A percentile compares a stretch with the other conserved stretches of the same genome.
Evolutionary conservation across 2,797 vertebrate species (phyloP).

Genomic region (Malacoraja senta): DNA sequence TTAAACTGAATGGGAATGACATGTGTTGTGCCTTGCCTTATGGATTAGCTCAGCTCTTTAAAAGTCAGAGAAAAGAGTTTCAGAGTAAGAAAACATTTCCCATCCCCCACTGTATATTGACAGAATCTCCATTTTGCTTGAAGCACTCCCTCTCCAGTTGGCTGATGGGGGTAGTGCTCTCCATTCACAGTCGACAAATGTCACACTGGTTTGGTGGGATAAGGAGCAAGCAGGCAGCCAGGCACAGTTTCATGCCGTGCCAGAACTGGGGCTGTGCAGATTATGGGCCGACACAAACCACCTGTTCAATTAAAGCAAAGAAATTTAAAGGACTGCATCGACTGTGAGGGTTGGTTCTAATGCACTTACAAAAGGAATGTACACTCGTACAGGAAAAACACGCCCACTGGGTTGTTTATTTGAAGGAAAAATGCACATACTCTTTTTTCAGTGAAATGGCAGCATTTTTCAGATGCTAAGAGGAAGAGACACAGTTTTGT

Average conservation of each 20-base stretch:
- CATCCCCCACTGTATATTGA: slow-evolving; percentile 58
- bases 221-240: slow-evolving; percentile 53
- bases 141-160: slow-evolving; percentile 47
- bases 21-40: neutral
- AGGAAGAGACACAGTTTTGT: slow-evolving; percentile 45
- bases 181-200: slow-evolving; percentile 64
- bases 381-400: neutral
- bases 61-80: slow-evolving; percentile 10
- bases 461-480: neutral
- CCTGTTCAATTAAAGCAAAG: slow-evolving; percentile 54
- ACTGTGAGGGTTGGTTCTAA: slow-evolving; percentile 43
- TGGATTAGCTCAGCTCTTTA: neutral
- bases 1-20: neutral
- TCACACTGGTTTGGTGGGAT: slow-evolving; percentile 52
- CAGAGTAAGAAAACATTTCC: slow-evolving; percentile 42
- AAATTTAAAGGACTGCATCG: slow-evolving; percentile 32
- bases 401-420: neutral
- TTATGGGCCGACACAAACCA: slow-evolving; percentile 62
- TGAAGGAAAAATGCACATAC: neutral
- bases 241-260: slow-evolving; percentile 57
- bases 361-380: neutral
- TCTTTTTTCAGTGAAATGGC: neutral
- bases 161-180: slow-evolving; percentile 34
- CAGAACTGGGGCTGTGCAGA: slow-evolving; percentile 47
- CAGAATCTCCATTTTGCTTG: slow-evolving; percentile 67